Evolutionary conservation across 1,140 invertebrate genomes (phyloP).

Genomic region (Calliphora vicina): DNA sequence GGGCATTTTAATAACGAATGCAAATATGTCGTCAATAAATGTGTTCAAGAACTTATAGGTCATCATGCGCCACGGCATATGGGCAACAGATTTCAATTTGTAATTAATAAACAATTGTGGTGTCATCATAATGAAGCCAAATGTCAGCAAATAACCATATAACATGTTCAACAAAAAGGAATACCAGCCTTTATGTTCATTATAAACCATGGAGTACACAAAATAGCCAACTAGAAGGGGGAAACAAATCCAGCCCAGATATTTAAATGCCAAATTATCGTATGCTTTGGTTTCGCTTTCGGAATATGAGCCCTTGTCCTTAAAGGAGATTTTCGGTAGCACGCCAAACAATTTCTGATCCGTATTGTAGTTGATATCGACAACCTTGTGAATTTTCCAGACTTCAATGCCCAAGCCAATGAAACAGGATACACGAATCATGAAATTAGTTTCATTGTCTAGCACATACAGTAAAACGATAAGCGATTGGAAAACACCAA

Average conservation of each 20-base stretch:
- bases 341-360: slow-evolving; percentile 79
- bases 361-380: slow-evolving; percentile 83
- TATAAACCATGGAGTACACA: slow-evolving; percentile 95
- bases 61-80: slow-evolving; percentile 99
- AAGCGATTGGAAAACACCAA: slow-evolving; percentile 96
- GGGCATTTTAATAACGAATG: slow-evolving; percentile 99
- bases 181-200: slow-evolving; percentile 99
- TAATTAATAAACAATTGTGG: slow-evolving; percentile 99
- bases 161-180: slow-evolving; percentile 93
- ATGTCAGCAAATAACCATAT: slow-evolving; percentile 97
- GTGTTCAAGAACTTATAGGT: slow-evolving; percentile 99
- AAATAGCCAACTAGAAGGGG: slow-evolving; percentile 92
- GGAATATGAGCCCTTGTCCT: slow-evolving; percentile 96
- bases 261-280: slow-evolving; percentile 95
- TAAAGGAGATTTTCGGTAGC: slow-evolving; percentile 82
- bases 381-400: slow-evolving; percentile 99
- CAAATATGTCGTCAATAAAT: slow-evolving; percentile 99
- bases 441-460: slow-evolving; percentile 98
- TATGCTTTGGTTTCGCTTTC: slow-evolving; percentile 95
- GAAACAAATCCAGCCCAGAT: slow-evolving; percentile 95
- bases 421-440: slow-evolving; percentile 91
- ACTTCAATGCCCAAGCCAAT: slow-evolving; percentile 97
- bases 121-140: slow-evolving; percentile 99
- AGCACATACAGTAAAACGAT: slow-evolving; percentile 96
- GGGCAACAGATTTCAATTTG: slow-evolving; percentile 98